Conservation (phyloP, 2,797 vertebrate genomes). For the Sebastes aleutianus region DNA sequence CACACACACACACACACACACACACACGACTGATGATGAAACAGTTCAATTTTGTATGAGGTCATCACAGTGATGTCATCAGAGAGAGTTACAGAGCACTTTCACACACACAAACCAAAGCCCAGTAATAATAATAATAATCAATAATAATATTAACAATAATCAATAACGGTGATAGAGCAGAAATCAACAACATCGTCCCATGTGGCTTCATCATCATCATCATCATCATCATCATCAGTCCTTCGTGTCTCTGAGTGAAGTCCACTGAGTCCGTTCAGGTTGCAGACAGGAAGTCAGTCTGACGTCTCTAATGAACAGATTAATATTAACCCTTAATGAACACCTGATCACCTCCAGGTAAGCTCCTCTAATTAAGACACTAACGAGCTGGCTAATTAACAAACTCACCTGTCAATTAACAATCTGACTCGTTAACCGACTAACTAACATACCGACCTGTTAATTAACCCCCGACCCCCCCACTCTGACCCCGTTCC, state of each 20-base stretch:
- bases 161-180: constrained; percentile 30
- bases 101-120: constrained; percentile 4
- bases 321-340: too few species aligned
- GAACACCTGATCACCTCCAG: not conserved
- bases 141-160: constrained; percentile 27
- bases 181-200: constrained; percentile 34
- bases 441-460: not conserved
- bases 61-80: constrained; percentile 73
- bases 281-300: constrained; percentile 39
- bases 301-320: constrained; percentile 15
- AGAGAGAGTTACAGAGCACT: constrained; percentile 11
- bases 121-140: constrained; percentile 23
- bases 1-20: too few species aligned
- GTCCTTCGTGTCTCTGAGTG: constrained; percentile 20
- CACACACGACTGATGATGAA: not conserved
- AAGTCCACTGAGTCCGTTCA: constrained; percentile 16
- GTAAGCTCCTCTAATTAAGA: constrained; percentile 24
- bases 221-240: constrained; percentile 7
- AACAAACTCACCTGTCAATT: not conserved
- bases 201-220: constrained; percentile 27
- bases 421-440: not conserved
- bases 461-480: not conserved
- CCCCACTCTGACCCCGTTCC: not conserved
- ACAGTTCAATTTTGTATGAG: constrained; percentile 42
- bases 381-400: not conserved